Conservation (phyloP, 2,113 vertebrate species). For the Thomomys bottae region DNA sequence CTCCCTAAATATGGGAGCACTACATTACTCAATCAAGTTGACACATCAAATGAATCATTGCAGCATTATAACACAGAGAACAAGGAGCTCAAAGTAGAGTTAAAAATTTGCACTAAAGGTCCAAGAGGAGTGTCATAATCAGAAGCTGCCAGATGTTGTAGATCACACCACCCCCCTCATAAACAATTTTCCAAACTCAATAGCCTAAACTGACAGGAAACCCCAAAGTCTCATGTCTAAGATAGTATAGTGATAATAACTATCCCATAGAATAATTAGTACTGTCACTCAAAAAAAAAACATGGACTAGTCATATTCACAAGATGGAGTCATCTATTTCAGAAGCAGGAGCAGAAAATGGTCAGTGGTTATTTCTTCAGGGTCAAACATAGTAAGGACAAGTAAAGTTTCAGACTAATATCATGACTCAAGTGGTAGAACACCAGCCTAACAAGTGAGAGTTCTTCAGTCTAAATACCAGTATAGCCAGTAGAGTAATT, state of each 20-base stretch:
- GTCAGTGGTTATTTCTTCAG: background rate
- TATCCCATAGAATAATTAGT: background rate
- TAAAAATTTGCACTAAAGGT: background rate
- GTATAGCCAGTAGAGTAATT: background rate
- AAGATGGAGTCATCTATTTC: background rate
- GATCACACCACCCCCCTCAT: background rate
- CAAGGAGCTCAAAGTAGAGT: background rate
- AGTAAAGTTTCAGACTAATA: background rate
- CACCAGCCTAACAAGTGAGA: too few relatives aligned
- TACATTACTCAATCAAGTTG: background rate
- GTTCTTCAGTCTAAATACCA: too few relatives aligned
- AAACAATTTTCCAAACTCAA: background rate
- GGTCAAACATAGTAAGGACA: background rate
- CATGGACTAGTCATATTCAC: background rate
- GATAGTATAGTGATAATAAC: background rate
- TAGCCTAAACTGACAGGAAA: background rate
- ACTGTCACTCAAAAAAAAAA: slow-evolving; percentile 23
- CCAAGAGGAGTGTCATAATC: background rate
- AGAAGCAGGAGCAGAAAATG: background rate
- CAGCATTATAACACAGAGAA: background rate
- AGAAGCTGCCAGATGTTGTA: too few relatives aligned
- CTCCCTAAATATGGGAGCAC: too few relatives aligned
- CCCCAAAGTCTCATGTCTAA: background rate
- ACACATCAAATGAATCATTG: background rate
- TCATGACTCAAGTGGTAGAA: too few relatives aligned